phyloP scores from a whole-genome alignment of 2,797 vertebrate genomes.

The Bufotes viridis region DNA sequence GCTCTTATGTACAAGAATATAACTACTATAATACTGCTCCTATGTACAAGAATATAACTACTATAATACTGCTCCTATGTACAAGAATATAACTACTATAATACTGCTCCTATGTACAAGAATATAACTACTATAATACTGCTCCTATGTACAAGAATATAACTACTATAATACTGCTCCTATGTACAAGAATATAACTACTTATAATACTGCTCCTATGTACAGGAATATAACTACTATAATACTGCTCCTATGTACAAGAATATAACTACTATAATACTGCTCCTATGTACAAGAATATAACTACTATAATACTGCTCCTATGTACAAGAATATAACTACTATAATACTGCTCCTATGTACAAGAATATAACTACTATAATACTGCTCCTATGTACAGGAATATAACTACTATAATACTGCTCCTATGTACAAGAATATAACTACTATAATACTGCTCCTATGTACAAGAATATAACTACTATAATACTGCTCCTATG shows the following conservation, averaged over 20 bases:
- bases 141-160: neutral
- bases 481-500: neutral
- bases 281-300: neutral
- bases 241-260: too few species aligned
- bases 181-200: too few species aligned
- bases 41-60: neutral
- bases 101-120: neutral
- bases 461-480: conserved; percentile 1
- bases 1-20: neutral
- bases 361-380: conserved; percentile 6
- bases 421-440: neutral
- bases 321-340: neutral
- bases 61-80: neutral
- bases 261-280: too few species aligned
- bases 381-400: neutral
- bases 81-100: conserved; percentile 2
- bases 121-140: conserved; percentile 1
- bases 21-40: neutral
- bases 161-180: neutral
- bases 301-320: neutral
- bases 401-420: neutral
- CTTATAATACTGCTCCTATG: too few species aligned
- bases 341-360: neutral
- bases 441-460: neutral
- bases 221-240: too few species aligned